Conservation (phyloP, 2,797 vertebrate genomes). For the Gastrophryne carolinensis region DNA sequence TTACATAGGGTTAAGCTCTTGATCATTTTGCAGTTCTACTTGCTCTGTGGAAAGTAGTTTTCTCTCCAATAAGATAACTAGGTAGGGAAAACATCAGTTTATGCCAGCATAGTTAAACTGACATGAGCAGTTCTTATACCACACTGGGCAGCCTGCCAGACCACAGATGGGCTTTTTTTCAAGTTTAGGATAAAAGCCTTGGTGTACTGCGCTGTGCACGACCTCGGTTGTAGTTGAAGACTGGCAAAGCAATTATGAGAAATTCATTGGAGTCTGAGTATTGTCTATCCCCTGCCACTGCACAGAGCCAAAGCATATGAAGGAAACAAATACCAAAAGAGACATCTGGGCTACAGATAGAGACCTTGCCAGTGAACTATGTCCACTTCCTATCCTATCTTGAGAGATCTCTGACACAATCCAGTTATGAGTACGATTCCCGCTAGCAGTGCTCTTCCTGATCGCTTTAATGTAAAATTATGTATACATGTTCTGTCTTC, state of each 20-base stretch:
- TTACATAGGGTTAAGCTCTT: slow-evolving; percentile 42
- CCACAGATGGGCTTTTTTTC: slow-evolving; percentile 57
- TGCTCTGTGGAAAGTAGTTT: slow-evolving; percentile 54
- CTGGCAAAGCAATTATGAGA: slow-evolving; percentile 54
- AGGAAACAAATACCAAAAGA: slow-evolving; percentile 54
- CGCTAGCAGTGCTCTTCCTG: neutral
- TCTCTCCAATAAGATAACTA: slow-evolving; percentile 45
- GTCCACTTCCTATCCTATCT: slow-evolving; percentile 14
- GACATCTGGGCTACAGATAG: slow-evolving; percentile 31
- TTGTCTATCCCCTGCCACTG: slow-evolving; percentile 45
- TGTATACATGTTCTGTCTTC: neutral
- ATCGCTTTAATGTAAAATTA: neutral
- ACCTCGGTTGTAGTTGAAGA: slow-evolving; percentile 47
- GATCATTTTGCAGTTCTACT: slow-evolving; percentile 41
- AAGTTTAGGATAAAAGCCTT: slow-evolving; percentile 53
- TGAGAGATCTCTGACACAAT: slow-evolving; percentile 26
- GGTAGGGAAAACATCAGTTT: slow-evolving; percentile 57
- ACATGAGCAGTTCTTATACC: slow-evolving; percentile 56
- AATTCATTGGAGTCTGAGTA: slow-evolving; percentile 53
- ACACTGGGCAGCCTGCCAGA: slow-evolving; percentile 52
- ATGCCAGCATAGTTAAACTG: slow-evolving; percentile 57
- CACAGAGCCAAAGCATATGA: slow-evolving; percentile 52
- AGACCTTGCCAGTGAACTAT: slow-evolving; percentile 27
- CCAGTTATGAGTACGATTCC: slow-evolving; percentile 30
- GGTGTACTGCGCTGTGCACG: slow-evolving; percentile 50